phyloP scores from a whole-genome alignment of 2,797 vertebrate genomes.

The Adelosebastes latens region DNA sequence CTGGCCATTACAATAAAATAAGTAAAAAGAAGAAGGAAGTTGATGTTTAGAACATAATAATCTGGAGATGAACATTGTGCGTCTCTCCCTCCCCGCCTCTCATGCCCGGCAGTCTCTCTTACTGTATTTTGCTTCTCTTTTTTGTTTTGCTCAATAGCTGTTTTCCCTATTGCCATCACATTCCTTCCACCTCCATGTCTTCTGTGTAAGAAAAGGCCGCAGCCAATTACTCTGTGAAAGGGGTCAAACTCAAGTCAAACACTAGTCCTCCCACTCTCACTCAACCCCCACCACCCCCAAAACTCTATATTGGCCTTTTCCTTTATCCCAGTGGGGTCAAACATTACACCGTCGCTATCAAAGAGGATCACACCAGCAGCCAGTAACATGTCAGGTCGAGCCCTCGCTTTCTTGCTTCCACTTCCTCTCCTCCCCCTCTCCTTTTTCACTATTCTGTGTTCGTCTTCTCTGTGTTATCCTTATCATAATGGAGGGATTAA shows the following conservation, averaged over 20 bases:
- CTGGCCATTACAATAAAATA: slow-evolving; percentile 11
- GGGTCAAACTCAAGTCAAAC: slow-evolving; percentile 42
- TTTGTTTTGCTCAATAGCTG: background rate
- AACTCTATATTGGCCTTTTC: background rate
- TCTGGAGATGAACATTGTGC: background rate
- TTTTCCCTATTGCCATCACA: background rate
- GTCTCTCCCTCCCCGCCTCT: background rate
- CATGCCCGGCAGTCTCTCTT: background rate
- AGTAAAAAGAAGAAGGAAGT: background rate
- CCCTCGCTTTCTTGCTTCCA: slow-evolving; percentile 7
- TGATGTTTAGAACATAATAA: background rate
- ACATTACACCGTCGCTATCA: slow-evolving; percentile 40
- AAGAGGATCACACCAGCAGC: slow-evolving; percentile 24
- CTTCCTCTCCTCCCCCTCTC: slow-evolving; percentile 1
- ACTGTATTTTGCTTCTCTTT: background rate
- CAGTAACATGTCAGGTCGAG: slow-evolving; percentile 27
- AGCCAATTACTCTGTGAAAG: slow-evolving; percentile 47
- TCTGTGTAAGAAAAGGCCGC: background rate
- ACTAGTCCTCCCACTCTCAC: slow-evolving; percentile 7
- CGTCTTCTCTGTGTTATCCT: slow-evolving; percentile 34
- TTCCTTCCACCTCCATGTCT: background rate
- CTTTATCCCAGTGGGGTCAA: slow-evolving; percentile 35
- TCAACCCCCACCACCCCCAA: background rate
- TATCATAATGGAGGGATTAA: slow-evolving; percentile 62
- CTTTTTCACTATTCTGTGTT: background rate